phyloP scores from a whole-genome alignment of 2,888 invertebrate species.

The Geotrupes spiniger region DNA sequence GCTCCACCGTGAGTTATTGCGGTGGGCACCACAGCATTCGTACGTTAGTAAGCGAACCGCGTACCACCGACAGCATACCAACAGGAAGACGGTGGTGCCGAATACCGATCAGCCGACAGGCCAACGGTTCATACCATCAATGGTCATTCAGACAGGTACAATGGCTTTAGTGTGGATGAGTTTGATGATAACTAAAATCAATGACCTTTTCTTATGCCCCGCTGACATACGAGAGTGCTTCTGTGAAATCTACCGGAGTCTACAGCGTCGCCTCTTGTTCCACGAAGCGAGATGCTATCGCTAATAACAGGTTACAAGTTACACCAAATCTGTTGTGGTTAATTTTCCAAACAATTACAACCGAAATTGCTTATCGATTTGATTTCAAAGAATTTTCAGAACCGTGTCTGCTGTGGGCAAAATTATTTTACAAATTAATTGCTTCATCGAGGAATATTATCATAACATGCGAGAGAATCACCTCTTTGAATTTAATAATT shows the following conservation, averaged over 20 bases:
- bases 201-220: slow-evolving; percentile 18
- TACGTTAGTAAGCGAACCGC: slow-evolving; percentile 13
- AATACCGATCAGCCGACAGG: slow-evolving; percentile 23
- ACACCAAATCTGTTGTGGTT: too few relatives aligned
- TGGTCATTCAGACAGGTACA: slow-evolving; percentile 25
- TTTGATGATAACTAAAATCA: slow-evolving; percentile 22
- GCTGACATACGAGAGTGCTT: slow-evolving; percentile 11
- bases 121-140: slow-evolving; percentile 23
- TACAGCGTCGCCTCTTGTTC: neutral
- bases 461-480: too few relatives aligned
- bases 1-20: slow-evolving; percentile 10
- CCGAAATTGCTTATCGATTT: too few relatives aligned
- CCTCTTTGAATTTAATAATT: too few relatives aligned
- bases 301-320: slow-evolving; percentile 3
- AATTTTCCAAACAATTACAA: too few relatives aligned
- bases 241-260: slow-evolving; percentile 3
- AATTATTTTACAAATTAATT: too few relatives aligned
- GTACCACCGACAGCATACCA: slow-evolving; percentile 23
- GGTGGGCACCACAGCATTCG: slow-evolving; percentile 4
- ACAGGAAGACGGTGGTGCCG: slow-evolving; percentile 26
- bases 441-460: too few relatives aligned
- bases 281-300: neutral
- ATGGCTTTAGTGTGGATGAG: slow-evolving; percentile 22
- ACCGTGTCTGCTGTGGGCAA: too few relatives aligned
- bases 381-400: too few relatives aligned